A percentile compares a stretch with the other conserved stretches of the same genome.
Evolutionary conservation across 2,113 vertebrate species (phyloP).

Genomic region (Oostethus manadensis): DNA sequence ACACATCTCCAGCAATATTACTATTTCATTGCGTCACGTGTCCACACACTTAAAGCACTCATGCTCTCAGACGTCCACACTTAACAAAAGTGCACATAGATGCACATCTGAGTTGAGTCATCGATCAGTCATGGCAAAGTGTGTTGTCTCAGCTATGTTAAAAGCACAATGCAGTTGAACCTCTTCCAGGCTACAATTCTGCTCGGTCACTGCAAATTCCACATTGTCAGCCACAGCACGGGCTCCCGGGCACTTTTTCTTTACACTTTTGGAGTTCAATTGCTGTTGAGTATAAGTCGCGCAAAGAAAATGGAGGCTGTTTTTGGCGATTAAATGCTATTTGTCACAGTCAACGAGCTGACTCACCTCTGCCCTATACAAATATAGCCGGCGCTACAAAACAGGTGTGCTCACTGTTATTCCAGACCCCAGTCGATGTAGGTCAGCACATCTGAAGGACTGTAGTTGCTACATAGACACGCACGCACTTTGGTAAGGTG

Average conservation of each 20-base stretch:
- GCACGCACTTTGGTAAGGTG: too few species aligned
- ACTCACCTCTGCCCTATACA: not conserved
- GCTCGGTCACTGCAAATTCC: conserved; percentile 1
- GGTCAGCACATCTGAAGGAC: too few species aligned
- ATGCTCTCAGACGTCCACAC: conserved; percentile 24
- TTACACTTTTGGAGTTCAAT: not conserved
- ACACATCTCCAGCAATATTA: conserved; percentile 10
- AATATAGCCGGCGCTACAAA: not conserved
- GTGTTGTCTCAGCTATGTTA: conserved; percentile 1
- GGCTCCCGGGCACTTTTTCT: not conserved
- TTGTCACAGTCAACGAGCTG: not conserved
- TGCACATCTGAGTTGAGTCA: not conserved
- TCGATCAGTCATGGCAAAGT: not conserved
- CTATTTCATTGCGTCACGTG: conserved; percentile 27
- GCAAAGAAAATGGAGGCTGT: not conserved
- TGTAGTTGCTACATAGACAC: too few species aligned
- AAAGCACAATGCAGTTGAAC: conserved; percentile 1
- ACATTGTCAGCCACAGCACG: not conserved
- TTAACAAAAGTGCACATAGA: conserved; percentile 16
- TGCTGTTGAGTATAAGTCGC: not conserved
- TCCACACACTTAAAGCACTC: conserved; percentile 20
- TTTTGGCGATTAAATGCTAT: not conserved
- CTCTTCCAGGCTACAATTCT: not conserved
- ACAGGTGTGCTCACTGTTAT: conserved; percentile 9
- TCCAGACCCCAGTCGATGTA: conserved; percentile 22